Percentiles rank a stretch among this genome's conserved stretches.
These are phyloP conservation scores for Pogonocichla stellata DNA, from an alignment of 2,113 vertebrate genomes.

Conservation along the genomic window DNA sequence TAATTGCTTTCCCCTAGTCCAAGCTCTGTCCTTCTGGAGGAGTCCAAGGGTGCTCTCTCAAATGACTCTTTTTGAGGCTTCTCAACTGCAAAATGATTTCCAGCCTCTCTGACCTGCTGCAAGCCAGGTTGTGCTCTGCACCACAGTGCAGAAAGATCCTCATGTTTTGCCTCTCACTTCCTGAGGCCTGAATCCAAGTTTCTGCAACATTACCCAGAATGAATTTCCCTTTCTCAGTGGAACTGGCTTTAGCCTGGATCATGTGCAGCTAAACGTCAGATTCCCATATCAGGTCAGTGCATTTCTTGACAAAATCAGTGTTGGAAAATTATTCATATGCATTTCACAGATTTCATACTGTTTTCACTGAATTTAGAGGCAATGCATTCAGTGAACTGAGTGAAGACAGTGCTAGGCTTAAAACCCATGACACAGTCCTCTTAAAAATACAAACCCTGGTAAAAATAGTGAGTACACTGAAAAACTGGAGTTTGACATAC, in stretches of 20 bases:
- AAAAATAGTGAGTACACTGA: rapidly evolving
- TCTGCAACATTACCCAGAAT: background rate
- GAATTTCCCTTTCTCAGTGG: background rate
- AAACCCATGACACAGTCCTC: rapidly evolving
- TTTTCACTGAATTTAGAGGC: background rate
- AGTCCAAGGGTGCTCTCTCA: background rate
- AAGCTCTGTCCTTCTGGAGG: rapidly evolving
- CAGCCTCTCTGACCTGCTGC: background rate
- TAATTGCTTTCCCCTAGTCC: background rate
- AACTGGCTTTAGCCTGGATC: background rate
- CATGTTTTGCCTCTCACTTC: background rate
- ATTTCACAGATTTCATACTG: background rate
- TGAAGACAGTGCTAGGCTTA: background rate
- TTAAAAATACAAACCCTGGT: background rate
- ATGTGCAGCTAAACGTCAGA: background rate
- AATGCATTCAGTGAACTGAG: background rate
- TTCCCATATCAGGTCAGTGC: background rate
- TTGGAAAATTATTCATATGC: background rate
- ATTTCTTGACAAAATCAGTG: background rate
- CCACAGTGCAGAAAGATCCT: background rate
- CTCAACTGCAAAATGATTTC: background rate
- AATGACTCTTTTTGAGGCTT: background rate
- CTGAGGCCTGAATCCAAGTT: background rate
- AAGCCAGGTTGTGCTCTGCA: background rate
- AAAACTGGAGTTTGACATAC: background rate